Evolutionary conservation across 2,888 invertebrate genomes (phyloP).

Genomic region (Acheta domesticus): DNA sequence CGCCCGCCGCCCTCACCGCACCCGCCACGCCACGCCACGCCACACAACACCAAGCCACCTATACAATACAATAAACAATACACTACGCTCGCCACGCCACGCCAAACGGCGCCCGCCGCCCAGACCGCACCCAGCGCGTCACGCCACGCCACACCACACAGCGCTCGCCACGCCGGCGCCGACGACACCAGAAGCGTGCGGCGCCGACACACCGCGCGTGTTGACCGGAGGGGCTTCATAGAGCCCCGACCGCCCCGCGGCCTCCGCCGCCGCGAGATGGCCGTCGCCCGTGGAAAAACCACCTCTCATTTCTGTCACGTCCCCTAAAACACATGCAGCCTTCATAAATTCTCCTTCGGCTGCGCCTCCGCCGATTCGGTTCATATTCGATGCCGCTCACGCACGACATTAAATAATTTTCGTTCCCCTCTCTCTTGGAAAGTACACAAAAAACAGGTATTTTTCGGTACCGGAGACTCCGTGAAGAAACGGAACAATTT

Average conservation of each 20-base stretch:
- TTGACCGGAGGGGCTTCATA: not conserved
- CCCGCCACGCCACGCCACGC: no score
- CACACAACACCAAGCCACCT: no score
- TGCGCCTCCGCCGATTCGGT: not conserved
- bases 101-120: no score
- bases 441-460: not conserved
- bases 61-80: no score
- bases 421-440: not conserved
- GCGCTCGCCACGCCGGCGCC: not conserved
- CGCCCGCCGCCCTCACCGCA: not conserved
- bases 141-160: no score
- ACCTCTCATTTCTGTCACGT: conserved; percentile 3
- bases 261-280: not conserved
- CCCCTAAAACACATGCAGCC: conserved; percentile 8
- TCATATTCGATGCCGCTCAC: not conserved
- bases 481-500: conserved; percentile 10
- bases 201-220: not conserved
- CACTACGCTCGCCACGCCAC: no score
- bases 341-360: not conserved
- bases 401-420: not conserved
- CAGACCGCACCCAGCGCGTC: no score
- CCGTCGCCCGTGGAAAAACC: not conserved
- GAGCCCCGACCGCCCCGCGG: not conserved
- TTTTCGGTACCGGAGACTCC: not conserved
- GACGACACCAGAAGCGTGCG: no score